These are phyloP conservation scores for Chymomyza fuscimana DNA, from an alignment of 2,888 invertebrate species.

Conservation along the genomic window DNA sequence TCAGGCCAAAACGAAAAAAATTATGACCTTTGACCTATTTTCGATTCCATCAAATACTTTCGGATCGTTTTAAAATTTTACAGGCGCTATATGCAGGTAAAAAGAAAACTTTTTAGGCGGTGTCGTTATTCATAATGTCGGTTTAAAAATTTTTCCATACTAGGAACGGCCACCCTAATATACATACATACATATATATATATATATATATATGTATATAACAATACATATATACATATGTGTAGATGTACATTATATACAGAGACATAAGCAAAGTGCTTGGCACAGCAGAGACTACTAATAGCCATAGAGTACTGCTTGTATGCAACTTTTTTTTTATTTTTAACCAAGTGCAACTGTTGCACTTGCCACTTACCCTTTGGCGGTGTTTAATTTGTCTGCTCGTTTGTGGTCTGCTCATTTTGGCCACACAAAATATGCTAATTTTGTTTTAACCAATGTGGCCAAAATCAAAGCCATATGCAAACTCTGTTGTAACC, in stretches of 20 bases:
- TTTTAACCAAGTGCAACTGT: constrained; percentile 28
- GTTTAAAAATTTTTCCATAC: no score
- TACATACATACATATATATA: background rate
- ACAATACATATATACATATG: no score
- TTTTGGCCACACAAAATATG: constrained; percentile 39
- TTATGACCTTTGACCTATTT: no score
- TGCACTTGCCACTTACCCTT: constrained; percentile 30
- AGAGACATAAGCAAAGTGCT: background rate
- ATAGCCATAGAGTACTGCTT: background rate
- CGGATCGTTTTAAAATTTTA: no score
- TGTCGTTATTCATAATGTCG: no score
- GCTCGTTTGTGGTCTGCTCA: constrained; percentile 28
- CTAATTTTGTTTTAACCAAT: constrained; percentile 34
- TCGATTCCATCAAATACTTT: no score
- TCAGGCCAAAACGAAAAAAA: no score
- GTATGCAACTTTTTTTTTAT: constrained; percentile 7
- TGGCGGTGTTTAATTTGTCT: background rate
- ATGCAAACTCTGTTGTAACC: constrained; percentile 18
- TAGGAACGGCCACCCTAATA: no score
- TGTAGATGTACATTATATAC: background rate
- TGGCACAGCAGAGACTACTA: background rate
- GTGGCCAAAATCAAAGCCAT: constrained; percentile 11
- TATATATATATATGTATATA: background rate
- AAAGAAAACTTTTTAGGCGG: no score
- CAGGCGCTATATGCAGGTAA: no score